Base-by-base conservation (phyloP, 2,113 vertebrate species). In the Eptesicus fuscus region DNA sequence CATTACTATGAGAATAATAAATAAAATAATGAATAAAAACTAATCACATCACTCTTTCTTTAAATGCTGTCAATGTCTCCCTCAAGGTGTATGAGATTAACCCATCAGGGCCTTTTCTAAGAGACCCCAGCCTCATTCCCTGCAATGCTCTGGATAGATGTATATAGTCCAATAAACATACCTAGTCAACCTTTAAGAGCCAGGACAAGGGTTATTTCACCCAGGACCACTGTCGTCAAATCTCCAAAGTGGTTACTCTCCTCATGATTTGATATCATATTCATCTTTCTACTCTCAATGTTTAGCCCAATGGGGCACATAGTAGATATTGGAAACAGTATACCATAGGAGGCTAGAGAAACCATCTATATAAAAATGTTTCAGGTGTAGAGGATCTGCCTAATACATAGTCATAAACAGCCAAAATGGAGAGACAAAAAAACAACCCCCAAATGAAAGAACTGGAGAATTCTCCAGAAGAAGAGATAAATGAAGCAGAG, bases 21-120 rank as follows among this genome's bases (percentile, higher is more conserved):
- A 85, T 83, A 51, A 61, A 95, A 94, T 56, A 32, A 42, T 77
- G 77, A 91, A 85, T 83, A 44, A 53, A 95, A 94, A 47, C 16
- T 79, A 2, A 88, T 67, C 40, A 61, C 17, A 40, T 35, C 7
- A 56, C 4, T 70, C 23, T 91, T 42, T 86, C n/a, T 37, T 93
- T 91, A 88, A 82, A 96, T 83, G 22, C 51, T 28, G 78, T 56
- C 47, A 53, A 22, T 59, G 35, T 23, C 28, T 90, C 37, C 37
- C 37, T 16, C 14, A 32, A 1, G 20, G 30, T 1, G 35, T 22
- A 59, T 25, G 44, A 89, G 4, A 78, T 53, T 47, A 77, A 67
- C 12, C 11, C 23, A 35, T 23, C 83, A 61, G 20, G 17, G n/a
- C 23, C 28, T 73, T 83, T 79, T n/a, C 42, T 63, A 67, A 69